Evolutionary conservation across 2,797 vertebrate species (phyloP).

Genomic region (Morus bassanus): DNA sequence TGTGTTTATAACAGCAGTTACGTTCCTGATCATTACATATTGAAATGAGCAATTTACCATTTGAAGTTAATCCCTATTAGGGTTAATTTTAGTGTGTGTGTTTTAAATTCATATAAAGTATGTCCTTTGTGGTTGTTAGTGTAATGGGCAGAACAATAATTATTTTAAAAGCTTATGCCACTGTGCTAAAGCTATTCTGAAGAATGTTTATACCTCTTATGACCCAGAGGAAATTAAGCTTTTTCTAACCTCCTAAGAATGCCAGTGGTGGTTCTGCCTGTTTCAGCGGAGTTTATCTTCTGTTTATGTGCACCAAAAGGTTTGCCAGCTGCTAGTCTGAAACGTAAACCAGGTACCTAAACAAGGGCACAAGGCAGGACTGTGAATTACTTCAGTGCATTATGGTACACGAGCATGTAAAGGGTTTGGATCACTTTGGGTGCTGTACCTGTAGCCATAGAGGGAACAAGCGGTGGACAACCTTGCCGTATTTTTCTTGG

Average conservation of each 20-base stretch:
- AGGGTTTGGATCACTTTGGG: background rate
- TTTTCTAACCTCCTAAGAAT: background rate
- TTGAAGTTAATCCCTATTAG: background rate
- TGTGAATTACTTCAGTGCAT: background rate
- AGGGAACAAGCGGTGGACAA: background rate
- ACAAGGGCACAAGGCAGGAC: background rate
- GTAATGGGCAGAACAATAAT: background rate
- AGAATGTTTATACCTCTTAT: background rate
- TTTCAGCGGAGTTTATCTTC: background rate
- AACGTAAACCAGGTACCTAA: background rate
- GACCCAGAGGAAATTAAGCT: background rate
- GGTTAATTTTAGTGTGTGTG: background rate
- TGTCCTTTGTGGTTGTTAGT: background rate
- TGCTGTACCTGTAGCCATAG: background rate
- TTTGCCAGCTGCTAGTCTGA: conserved; percentile 6
- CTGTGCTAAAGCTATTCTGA: background rate
- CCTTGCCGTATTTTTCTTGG: conserved; percentile 17
- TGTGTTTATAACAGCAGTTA: background rate
- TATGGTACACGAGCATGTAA: background rate
- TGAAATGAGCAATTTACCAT: background rate
- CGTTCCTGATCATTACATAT: background rate
- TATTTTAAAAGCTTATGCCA: background rate
- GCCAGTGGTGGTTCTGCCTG: background rate
- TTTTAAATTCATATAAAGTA: background rate
- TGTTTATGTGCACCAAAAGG: background rate